Conservation (phyloP, 2,888 invertebrate genomes). For the Lomographa bimaculata region DNA sequence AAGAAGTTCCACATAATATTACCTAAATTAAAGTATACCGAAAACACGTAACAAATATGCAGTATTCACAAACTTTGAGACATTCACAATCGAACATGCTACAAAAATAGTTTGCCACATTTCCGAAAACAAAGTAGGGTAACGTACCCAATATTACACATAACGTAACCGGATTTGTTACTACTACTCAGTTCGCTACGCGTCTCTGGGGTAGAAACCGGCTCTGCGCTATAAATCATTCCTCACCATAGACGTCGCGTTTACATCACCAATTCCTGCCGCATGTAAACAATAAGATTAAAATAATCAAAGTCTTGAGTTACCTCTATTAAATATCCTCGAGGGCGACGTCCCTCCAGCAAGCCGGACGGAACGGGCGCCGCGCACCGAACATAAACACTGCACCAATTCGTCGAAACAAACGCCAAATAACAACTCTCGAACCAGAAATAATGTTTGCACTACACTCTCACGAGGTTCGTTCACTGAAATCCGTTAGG, state of each 20-base stretch:
- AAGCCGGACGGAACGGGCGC: constrained; percentile 69
- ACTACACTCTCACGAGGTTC: constrained; percentile 65
- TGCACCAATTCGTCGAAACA: constrained; percentile 71
- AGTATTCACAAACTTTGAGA: no score
- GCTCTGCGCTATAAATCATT: constrained; percentile 40
- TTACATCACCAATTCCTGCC: constrained; percentile 26
- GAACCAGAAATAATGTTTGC: constrained; percentile 45
- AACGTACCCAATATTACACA: constrained; percentile 1
- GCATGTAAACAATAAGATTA: constrained; percentile 44
- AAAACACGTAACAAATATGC: no score
- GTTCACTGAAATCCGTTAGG: constrained; percentile 74
- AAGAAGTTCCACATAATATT: no score
- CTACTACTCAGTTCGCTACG: constrained; percentile 36
- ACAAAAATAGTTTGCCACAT: no score
- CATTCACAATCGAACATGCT: no score
- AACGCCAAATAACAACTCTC: constrained; percentile 51
- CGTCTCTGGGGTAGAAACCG: constrained; percentile 49
- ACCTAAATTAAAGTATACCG: no score
- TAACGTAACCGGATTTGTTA: constrained; percentile 51
- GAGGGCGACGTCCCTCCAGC: constrained; percentile 79
- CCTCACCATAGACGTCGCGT: constrained; percentile 27
- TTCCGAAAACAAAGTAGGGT: constrained; percentile 11
- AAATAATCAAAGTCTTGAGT: constrained; percentile 47
- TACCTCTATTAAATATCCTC: constrained; percentile 72
- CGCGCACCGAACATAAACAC: constrained; percentile 80